Evolutionary conservation across 2,888 invertebrate genomes (phyloP), one percentile per base, ranked within the genome.

Genomic region (Ectemnius continuus): DNA sequence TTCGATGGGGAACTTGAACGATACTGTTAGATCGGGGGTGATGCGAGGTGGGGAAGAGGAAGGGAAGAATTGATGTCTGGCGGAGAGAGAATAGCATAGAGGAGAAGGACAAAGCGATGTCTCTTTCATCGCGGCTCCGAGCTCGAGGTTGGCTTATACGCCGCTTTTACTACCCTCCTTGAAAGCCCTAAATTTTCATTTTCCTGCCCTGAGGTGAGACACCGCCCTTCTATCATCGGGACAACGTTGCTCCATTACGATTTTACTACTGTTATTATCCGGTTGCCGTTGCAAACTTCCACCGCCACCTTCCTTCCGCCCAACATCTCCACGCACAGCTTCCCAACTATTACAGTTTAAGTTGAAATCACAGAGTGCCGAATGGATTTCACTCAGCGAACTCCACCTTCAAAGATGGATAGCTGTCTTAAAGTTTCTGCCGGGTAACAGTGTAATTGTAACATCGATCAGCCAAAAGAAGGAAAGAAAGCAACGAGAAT

Each of bases 141-240:
- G 5, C 4, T 13, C 52, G 5, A n/a, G n/a, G 5, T 2, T 14
- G 52, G 16, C 52, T 52, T 52, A 52, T 52, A 52, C 52, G 16
- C 14, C 52, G 16, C 16, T 52, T 52, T 52, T 52, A 52, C 52
- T 14, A 16, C 52, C 16, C 52, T 52, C 16, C 16, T 52, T 14
- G n/a, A 13, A 52, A 16, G 16, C 52, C 52, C 52, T 52, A 52
- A 52, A 52, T 52, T 52, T 52, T 52, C 52, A 52, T 52, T 36
- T 11, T 52, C 52, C n/a, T 52, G n/a, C 52, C 16, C 52, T 16
- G 14, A 14, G 16, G 52, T 52, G 52, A 36, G 52, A 52, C 16
- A 52, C 16, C 4, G 1, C 4, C 16, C n/a, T 52, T 52, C 52
- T 36, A 36, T 52, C 52, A 14, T 52, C 16, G 14, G n/a, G 16